Percentiles rank a stretch among this genome's conserved stretches.
phyloP scores from a whole-genome alignment of 1,140 invertebrate species.

The Drosophila auraria region DNA sequence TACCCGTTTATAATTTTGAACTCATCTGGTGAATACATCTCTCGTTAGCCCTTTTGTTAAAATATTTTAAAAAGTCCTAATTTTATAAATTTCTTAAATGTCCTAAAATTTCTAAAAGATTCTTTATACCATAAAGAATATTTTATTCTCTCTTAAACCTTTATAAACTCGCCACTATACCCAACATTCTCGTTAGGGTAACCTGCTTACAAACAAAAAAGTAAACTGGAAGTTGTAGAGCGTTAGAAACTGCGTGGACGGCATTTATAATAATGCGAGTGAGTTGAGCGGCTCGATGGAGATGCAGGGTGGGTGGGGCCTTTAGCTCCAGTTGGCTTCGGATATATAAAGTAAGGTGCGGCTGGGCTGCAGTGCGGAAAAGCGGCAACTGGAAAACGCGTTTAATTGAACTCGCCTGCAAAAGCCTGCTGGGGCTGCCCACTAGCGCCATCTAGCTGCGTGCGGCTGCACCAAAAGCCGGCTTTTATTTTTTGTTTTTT shows the following conservation, averaged over 20 bases:
- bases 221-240: slow-evolving; percentile 71
- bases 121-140: no score
- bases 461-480: slow-evolving; percentile 66
- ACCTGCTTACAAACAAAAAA: slow-evolving; percentile 34
- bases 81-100: no score
- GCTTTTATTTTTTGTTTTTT: slow-evolving; percentile 45
- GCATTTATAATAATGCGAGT: slow-evolving; percentile 78
- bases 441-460: slow-evolving; percentile 81
- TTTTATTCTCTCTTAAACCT: neutral
- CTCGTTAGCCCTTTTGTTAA: no score
- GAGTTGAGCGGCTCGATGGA: slow-evolving; percentile 12
- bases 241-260: slow-evolving; percentile 79
- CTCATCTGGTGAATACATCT: no score
- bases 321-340: slow-evolving; percentile 49
- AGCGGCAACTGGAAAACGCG: slow-evolving; percentile 69
- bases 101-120: no score
- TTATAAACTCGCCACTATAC: neutral
- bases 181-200: slow-evolving; percentile 12
- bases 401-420: slow-evolving; percentile 68
- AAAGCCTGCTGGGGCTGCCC: slow-evolving; percentile 55
- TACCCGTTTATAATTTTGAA: no score
- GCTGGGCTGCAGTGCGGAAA: slow-evolving; percentile 68
- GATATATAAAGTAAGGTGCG: slow-evolving; percentile 71
- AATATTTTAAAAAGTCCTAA: neutral
- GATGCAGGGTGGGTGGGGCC: slow-evolving; percentile 36